phyloP scores from a whole-genome alignment of 2,888 invertebrate genomes.

The Laspeyria flexula region DNA sequence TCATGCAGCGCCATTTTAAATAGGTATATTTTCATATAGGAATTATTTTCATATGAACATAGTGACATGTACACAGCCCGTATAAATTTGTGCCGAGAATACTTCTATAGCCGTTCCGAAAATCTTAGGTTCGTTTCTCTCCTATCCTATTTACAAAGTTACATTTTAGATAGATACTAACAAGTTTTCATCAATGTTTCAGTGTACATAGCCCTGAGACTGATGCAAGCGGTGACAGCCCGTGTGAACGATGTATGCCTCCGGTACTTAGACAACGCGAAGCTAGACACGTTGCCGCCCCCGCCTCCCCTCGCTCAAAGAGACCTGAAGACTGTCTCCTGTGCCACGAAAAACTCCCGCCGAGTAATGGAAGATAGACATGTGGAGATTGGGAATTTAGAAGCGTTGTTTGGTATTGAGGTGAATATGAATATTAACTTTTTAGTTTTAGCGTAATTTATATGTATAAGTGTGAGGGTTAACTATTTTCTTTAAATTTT shows the following conservation, averaged over 20 bases:
- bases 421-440: constrained; percentile 74
- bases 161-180: too few relatives aligned
- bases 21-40: too few relatives aligned
- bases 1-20: too few relatives aligned
- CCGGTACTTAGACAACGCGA: constrained; percentile 89
- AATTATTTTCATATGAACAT: too few relatives aligned
- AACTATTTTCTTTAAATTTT: too few relatives aligned
- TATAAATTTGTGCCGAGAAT: too few relatives aligned
- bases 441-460: too few relatives aligned
- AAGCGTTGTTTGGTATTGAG: constrained; percentile 92
- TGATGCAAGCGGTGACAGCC: constrained; percentile 91
- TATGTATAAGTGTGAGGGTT: too few relatives aligned
- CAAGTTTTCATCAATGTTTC: constrained; percentile 56
- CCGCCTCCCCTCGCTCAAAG: constrained; percentile 84
- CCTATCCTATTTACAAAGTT: too few relatives aligned
- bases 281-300: constrained; percentile 87
- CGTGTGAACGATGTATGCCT: constrained; percentile 90
- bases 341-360: constrained; percentile 92
- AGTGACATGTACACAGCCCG: too few relatives aligned
- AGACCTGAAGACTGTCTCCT: constrained; percentile 86
- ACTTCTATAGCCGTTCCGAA: too few relatives aligned
- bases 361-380: constrained; percentile 97
- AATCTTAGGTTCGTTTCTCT: too few relatives aligned
- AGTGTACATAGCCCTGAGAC: constrained; percentile 90
- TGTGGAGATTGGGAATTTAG: constrained; percentile 93